Evolutionary conservation across 2,888 invertebrate species (phyloP).

Genomic region (Belgica antarctica): DNA sequence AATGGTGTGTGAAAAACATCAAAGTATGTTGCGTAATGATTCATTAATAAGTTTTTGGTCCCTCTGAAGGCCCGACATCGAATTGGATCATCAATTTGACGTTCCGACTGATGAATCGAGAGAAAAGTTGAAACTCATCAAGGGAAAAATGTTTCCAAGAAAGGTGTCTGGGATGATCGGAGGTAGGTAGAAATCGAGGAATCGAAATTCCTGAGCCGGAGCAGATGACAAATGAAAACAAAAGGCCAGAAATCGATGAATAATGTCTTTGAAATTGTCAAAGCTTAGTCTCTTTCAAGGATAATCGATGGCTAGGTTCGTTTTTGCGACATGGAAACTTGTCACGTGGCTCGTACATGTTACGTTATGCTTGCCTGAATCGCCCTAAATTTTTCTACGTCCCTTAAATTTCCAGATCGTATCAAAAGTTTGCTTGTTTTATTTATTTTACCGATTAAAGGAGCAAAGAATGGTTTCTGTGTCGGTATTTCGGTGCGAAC

Average conservation of each 20-base stretch:
- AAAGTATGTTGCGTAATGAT: not conserved
- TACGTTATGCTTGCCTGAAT: not conserved
- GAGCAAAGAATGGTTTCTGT: too few relatives aligned
- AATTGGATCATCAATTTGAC: slow-evolving; percentile 1
- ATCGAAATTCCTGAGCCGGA: not conserved
- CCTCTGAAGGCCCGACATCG: not conserved
- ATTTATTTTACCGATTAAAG: not conserved
- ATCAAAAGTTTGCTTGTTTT: not conserved
- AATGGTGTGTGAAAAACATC: not conserved
- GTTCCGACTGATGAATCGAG: not conserved
- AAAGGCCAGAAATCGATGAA: slow-evolving; percentile 25
- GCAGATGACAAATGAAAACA: slow-evolving; percentile 36
- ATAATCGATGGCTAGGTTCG: not conserved
- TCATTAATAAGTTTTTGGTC: not conserved
- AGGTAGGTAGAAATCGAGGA: slow-evolving; percentile 34
- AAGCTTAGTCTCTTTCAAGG: not conserved
- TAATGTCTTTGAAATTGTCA: slow-evolving; percentile 9
- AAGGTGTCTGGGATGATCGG: not conserved
- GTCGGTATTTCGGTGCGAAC: too few relatives aligned
- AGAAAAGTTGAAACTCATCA: not conserved
- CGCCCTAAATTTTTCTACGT: too few relatives aligned
- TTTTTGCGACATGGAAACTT: not conserved
- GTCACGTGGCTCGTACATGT: not conserved
- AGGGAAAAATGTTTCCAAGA: not conserved
- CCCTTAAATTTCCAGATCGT: not conserved